phyloP scores from a whole-genome alignment of 2,888 invertebrate genomes.

The Malthinus seriepunctatus region DNA sequence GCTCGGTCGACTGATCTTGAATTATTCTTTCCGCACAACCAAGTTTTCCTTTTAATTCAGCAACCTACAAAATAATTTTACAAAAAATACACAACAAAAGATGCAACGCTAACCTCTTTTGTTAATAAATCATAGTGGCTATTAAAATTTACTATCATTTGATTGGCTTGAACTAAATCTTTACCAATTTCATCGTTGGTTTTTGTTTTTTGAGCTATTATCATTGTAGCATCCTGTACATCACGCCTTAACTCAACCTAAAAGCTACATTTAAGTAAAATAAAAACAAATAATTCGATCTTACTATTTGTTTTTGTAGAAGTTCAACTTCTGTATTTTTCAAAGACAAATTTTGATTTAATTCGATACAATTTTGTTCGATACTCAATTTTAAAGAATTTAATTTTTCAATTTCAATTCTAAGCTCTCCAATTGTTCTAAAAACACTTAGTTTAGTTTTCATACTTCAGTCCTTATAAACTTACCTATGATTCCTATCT shows the following conservation, averaged over 20 bases:
- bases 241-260: conserved; percentile 47
- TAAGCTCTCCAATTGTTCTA: conserved; percentile 39
- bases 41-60: conserved; percentile 33
- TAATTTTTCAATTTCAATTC: conserved; percentile 42
- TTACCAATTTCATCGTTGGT: conserved; percentile 49
- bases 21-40: conserved; percentile 40
- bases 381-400: conserved; percentile 18
- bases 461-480: not conserved
- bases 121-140: conserved; percentile 47
- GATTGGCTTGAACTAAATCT: conserved; percentile 52
- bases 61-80: conserved; percentile 33
- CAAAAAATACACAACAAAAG: conserved; percentile 4
- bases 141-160: conserved; percentile 51
- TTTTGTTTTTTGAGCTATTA: conserved; percentile 48
- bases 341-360: conserved; percentile 28
- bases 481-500: conserved; percentile 35
- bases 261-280: conserved; percentile 21
- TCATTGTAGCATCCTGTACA: conserved; percentile 47
- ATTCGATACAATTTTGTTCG: conserved; percentile 22
- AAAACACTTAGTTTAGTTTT: not conserved
- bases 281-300: conserved; percentile 1
- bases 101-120: conserved; percentile 39
- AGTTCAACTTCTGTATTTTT: conserved; percentile 36
- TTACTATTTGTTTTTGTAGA: conserved; percentile 43
- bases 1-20: conserved; percentile 37